Evolutionary conservation across 2,113 vertebrate species (phyloP), one percentile per base, ranked within the genome.

Genomic region (Anhinga rufa): DNA sequence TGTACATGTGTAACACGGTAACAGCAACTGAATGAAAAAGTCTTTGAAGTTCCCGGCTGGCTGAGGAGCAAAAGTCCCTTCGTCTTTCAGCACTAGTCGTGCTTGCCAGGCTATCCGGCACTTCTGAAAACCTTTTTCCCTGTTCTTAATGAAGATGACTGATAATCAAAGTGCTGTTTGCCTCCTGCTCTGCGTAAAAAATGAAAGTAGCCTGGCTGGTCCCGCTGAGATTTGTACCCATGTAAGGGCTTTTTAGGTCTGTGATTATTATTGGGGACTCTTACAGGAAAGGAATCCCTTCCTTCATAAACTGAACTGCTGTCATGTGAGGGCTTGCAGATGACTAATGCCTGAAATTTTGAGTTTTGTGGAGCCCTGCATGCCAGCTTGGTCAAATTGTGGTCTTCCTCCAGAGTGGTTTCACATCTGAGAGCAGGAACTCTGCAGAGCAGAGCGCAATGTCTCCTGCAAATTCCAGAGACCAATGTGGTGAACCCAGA

Each of bases 21-120:
- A 72, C 66, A 79, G 82, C 54, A 22, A 79, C 40, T 94, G 81
- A 91, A 82, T 93, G 90, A 49, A 89, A 91, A 82, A 65, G 81
- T 6, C 90, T 94, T 92, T 91, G 94, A 95, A 93, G 95, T 95
- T 58, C 29, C 86, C 74, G 71, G 14, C 82, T 93, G 95, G 82
- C 92, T 74, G 42, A 91, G 90, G 68, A 95, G 95, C 79, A 94
- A 38, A 87, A 94, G 75, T 83, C 79, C 68, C 80, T 61, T 86
- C 21, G 0, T 86, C 92, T 96, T 96, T 95, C 95, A 96, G 86
- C 93, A 66, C 81, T n/a, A 57, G 91, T 51, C 0, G 4, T 7
- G 38, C 81, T 82, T 87, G 90, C 82, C 94, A 96, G 82, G 82
- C 90, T 26, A 26, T 70, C 49, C 57, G 12, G 76, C 6, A 1